phyloP scores from a whole-genome alignment of 2,113 vertebrate genomes.

The Tonatia bakeri region DNA sequence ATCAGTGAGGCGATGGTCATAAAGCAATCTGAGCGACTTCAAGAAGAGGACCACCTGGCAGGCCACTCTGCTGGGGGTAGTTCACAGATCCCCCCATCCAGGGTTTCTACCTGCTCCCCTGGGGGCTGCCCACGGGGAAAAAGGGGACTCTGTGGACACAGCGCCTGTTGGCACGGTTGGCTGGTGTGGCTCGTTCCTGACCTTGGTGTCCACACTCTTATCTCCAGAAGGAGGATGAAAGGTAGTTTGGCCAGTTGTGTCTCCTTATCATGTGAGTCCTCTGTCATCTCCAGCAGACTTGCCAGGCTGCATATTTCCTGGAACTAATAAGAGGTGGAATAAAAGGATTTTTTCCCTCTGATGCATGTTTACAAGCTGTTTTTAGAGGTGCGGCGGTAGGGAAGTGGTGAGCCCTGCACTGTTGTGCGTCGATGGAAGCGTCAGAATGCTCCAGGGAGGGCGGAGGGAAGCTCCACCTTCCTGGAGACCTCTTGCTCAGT shows the following conservation, averaged over 20 bases:
- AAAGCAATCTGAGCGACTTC: not conserved
- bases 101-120: not conserved
- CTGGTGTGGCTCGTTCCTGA: not conserved
- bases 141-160: accelerated
- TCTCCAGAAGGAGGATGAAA: not conserved
- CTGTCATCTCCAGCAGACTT: not conserved
- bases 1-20: not conserved
- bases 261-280: not conserved
- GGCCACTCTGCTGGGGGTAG: not conserved
- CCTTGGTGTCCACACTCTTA: not conserved
- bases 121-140: not conserved
- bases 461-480: not conserved
- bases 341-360: slow-evolving; percentile 15
- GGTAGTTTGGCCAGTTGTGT: not conserved
- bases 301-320: not conserved
- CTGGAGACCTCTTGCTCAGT: not conserved
- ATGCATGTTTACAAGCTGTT: slow-evolving; percentile 10
- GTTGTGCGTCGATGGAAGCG: not conserved
- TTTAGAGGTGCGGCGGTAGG: not conserved
- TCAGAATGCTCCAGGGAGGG: not conserved
- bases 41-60: not conserved
- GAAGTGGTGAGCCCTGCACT: not conserved
- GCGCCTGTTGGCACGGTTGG: not conserved
- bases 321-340: not conserved
- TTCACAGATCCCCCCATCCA: not conserved